A percentile compares a stretch with the other conserved stretches of the same genome.
These are phyloP conservation scores for Pycnonotus jocosus DNA, from an alignment of 2,113 vertebrate species.

Conservation along the genomic window DNA sequence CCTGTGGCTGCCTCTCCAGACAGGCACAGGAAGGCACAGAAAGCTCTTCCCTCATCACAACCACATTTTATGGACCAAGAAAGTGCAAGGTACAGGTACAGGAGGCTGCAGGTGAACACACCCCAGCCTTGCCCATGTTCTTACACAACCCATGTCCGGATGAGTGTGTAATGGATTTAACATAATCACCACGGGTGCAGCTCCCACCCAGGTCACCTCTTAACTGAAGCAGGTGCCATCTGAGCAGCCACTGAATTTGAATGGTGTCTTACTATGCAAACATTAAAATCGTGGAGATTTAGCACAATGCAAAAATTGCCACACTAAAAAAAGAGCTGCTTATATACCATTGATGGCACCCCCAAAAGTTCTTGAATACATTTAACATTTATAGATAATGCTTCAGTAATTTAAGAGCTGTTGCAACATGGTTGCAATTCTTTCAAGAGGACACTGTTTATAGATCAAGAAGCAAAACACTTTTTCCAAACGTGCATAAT, in stretches of 20 bases:
- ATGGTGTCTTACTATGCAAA: not conserved
- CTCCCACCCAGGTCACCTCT: slow-evolving; percentile 30
- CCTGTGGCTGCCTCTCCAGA: not conserved
- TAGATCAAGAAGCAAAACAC: not conserved
- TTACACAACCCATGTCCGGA: not conserved
- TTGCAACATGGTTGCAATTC: not conserved
- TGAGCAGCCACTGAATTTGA: not conserved
- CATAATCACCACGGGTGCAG: slow-evolving; percentile 13
- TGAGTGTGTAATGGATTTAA: slow-evolving; percentile 45
- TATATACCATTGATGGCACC: not conserved
- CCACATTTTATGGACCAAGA: not conserved
- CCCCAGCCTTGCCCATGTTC: not conserved
- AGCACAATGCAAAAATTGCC: not conserved
- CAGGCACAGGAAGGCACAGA: not conserved
- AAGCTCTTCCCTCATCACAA: not conserved
- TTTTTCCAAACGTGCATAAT: not conserved
- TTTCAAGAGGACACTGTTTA: not conserved
- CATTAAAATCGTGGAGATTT: not conserved
- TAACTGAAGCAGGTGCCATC: not conserved
- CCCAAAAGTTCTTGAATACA: not conserved
- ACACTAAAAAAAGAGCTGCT: not conserved
- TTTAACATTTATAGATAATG: not conserved
- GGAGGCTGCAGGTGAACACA: not conserved
- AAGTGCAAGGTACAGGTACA: not conserved
- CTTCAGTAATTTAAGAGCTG: not conserved